phyloP scores from a whole-genome alignment of 2,888 invertebrate genomes.

The Xanthia togata region DNA sequence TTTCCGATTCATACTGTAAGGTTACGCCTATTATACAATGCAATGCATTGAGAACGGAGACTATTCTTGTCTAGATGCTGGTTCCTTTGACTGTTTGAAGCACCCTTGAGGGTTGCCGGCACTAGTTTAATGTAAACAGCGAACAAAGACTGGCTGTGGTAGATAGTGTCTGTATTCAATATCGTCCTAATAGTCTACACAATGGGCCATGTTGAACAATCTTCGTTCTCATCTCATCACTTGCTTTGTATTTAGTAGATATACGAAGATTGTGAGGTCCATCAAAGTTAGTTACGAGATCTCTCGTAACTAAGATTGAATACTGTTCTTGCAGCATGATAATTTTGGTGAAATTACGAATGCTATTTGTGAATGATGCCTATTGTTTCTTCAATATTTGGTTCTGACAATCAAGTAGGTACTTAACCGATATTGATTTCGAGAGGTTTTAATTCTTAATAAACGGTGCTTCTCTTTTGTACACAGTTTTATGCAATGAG shows the following conservation, averaged over 20 bases:
- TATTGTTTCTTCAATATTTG: not conserved
- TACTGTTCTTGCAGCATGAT: slow-evolving; percentile 1
- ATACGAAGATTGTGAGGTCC: slow-evolving; percentile 21
- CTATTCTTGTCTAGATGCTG: slow-evolving; percentile 54
- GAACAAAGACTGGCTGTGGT: slow-evolving; percentile 31
- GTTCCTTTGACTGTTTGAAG: slow-evolving; percentile 42
- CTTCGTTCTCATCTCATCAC: slow-evolving; percentile 44
- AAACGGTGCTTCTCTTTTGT: not conserved
- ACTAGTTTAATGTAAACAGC: slow-evolving; percentile 40
- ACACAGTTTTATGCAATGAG: not conserved
- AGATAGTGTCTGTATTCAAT: slow-evolving; percentile 38
- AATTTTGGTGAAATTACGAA: not conserved
- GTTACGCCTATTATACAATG: slow-evolving; percentile 33
- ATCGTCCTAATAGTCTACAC: slow-evolving; percentile 42
- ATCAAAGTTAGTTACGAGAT: slow-evolving; percentile 30
- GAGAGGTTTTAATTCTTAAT: not conserved
- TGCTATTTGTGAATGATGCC: not conserved
- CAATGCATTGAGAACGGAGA: slow-evolving; percentile 36
- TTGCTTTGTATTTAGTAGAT: slow-evolving; percentile 40
- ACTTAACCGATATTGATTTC: not conserved
- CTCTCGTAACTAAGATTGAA: slow-evolving; percentile 20
- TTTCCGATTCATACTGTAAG: slow-evolving; percentile 34
- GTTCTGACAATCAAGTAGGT: no score
- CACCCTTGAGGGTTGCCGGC: slow-evolving; percentile 43
- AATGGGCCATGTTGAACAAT: slow-evolving; percentile 49